Conservation (phyloP, 2,888 invertebrate genomes). For the Agrilus cyanescens region DNA sequence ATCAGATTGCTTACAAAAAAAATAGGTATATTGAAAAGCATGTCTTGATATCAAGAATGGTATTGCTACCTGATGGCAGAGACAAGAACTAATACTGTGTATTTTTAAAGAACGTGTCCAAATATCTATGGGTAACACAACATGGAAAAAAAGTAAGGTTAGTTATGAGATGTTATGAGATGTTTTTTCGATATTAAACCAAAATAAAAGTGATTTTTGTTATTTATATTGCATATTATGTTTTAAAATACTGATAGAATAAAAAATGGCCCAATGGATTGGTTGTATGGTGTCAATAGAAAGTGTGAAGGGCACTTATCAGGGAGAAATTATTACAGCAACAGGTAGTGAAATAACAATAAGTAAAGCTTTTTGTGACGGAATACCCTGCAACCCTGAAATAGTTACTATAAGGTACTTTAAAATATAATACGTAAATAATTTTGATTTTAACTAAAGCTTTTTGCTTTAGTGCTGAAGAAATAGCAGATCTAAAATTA, state of each 20-base stretch:
- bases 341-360: slow-evolving; percentile 62
- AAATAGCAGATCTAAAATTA: slow-evolving; percentile 65
- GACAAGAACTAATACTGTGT: too few species aligned
- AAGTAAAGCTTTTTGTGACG: slow-evolving; percentile 73
- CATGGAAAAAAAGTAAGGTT: too few species aligned
- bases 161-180: too few species aligned
- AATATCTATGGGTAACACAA: too few species aligned
- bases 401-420: slow-evolving; percentile 51
- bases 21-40: too few species aligned
- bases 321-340: slow-evolving; percentile 64
- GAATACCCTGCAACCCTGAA: slow-evolving; percentile 46
- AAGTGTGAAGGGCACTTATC: slow-evolving; percentile 70
- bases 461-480: slow-evolving; percentile 45
- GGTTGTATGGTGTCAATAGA: slow-evolving; percentile 78
- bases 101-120: too few species aligned
- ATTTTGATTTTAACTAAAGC: not conserved
- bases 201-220: too few species aligned
- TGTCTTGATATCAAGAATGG: too few species aligned
- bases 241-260: too few species aligned
- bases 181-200: too few species aligned
- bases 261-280: slow-evolving; percentile 48
- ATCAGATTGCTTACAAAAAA: too few species aligned
- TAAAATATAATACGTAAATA: slow-evolving; percentile 1
- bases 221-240: slow-evolving; percentile 1
- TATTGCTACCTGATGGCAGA: too few species aligned